Conservation (phyloP, 2,113 vertebrate genomes). For the Mus pahari region DNA sequence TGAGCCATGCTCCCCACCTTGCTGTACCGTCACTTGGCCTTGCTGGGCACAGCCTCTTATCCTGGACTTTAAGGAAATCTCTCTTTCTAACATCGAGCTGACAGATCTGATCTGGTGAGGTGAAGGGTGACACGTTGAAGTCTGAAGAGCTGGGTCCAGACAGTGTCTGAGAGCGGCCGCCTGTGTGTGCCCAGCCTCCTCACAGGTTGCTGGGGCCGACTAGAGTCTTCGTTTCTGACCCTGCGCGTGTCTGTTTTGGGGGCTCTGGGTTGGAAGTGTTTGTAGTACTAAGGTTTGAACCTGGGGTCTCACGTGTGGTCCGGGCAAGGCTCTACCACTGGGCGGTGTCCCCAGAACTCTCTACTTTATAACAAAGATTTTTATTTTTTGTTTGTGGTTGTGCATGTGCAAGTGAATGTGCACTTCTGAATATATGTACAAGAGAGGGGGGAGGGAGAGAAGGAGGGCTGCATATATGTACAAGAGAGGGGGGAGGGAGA, state of each 20-base stretch:
- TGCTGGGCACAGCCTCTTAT: neutral
- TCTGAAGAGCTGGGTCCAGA: neutral
- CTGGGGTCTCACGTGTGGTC: too few species aligned
- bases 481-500: neutral
- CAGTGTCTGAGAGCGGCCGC: neutral
- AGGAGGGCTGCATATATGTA: neutral
- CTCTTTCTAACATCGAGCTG: neutral
- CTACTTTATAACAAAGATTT: neutral
- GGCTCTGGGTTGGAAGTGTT: too few species aligned
- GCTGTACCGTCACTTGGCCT: neutral
- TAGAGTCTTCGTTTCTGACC: neutral
- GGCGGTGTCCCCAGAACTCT: neutral
- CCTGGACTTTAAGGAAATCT: neutral
- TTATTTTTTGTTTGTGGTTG: neutral
- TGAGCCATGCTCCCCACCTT: rapidly evolving
- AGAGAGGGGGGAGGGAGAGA: neutral
- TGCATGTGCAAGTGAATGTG: neutral
- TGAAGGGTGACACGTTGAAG: neutral
- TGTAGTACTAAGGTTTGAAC: neutral
- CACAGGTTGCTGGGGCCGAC: neutral
- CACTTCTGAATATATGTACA: neutral
- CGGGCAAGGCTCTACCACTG: neutral
- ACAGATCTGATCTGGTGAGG: neutral
- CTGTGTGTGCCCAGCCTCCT: neutral
- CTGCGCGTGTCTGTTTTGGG: neutral